Conservation (phyloP, 2,113 vertebrate genomes). For the Anguilla japonica region DNA sequence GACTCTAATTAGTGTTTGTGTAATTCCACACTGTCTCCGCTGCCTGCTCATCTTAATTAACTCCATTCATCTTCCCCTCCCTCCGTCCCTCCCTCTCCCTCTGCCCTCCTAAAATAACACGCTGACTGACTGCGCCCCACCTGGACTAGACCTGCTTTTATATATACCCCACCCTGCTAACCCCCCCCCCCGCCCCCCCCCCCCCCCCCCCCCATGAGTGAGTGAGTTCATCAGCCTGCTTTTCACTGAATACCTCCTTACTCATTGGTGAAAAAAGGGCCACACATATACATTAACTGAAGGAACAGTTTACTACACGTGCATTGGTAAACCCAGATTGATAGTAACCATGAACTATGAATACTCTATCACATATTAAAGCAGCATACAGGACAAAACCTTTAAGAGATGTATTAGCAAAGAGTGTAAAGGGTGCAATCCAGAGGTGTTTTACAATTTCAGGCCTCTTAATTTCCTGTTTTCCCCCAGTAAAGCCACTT, state of each 20-base stretch:
- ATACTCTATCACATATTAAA: not conserved
- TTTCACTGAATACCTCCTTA: conserved; percentile 16
- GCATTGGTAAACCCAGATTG: not conserved
- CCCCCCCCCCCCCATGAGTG: conserved; percentile 5
- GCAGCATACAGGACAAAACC: not conserved
- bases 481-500: not conserved
- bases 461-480: not conserved
- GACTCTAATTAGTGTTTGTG: conserved; percentile 84
- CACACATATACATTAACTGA: not conserved
- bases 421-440: not conserved
- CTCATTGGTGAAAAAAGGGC: conserved; percentile 10
- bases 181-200: not conserved
- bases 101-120: conserved; percentile 76
- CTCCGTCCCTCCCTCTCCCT: conserved; percentile 64
- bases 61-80: conserved; percentile 80
- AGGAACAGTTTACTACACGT: not conserved
- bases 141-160: conserved; percentile 78
- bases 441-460: not conserved
- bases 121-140: conserved; percentile 72
- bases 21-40: conserved; percentile 82
- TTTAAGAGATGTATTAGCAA: not conserved
- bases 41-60: conserved; percentile 82
- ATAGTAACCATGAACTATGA: not conserved
- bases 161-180: conserved; percentile 30
- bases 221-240: conserved; percentile 14